phyloP scores from a whole-genome alignment of 2,113 vertebrate genomes.

The Galemys pyrenaicus region DNA sequence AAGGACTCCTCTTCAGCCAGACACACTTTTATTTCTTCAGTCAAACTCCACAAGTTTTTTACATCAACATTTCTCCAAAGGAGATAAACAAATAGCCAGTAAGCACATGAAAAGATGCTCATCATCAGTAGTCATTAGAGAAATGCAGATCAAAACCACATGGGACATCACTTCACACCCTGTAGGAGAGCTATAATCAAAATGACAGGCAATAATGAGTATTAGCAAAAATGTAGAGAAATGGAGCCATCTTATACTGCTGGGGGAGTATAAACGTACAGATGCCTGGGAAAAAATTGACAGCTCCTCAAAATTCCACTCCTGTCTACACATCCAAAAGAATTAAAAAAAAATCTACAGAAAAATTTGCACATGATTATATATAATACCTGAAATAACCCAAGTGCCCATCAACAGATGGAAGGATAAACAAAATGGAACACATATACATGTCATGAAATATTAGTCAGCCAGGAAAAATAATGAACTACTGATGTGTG shows the following conservation, averaged over 20 bases:
- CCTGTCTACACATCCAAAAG: background rate
- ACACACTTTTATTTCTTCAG: conserved; percentile 21
- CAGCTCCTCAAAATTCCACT: background rate
- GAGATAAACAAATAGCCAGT: background rate
- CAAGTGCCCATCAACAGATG: background rate
- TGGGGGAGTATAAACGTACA: background rate
- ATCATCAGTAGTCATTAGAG: background rate
- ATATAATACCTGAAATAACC: background rate
- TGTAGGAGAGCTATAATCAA: background rate
- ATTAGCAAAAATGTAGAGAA: background rate
- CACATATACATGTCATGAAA: background rate
- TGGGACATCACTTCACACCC: background rate
- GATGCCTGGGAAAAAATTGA: background rate
- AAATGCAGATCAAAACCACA: conserved; percentile 23
- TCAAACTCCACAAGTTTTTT: background rate
- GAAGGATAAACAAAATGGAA: background rate
- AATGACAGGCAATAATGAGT: background rate
- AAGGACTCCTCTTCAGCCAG: background rate
- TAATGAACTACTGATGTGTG: background rate
- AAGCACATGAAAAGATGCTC: conserved; percentile 16
- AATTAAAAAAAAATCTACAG: background rate
- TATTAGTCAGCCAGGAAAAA: background rate
- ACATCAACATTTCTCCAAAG: background rate
- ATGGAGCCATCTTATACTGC: background rate
- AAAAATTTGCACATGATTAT: background rate